These are phyloP conservation scores for Teinopalpus imperialis DNA, from an alignment of 2,888 invertebrate species.

Conservation along the genomic window DNA sequence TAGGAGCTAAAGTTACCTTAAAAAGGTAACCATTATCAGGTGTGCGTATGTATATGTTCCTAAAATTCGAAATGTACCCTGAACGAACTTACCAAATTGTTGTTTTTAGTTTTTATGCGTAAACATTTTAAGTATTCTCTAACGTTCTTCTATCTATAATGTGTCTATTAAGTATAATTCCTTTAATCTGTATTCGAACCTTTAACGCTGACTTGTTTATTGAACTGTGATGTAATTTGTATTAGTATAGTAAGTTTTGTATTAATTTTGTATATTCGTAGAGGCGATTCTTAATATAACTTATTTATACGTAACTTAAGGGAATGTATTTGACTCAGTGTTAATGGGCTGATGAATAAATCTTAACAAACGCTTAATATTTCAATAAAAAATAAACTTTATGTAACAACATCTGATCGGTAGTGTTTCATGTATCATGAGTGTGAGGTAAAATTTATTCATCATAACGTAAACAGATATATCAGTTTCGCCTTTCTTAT, in stretches of 20 bases:
- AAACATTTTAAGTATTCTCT: conserved; percentile 56
- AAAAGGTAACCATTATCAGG: conserved; percentile 51
- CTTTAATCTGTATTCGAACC: conserved; percentile 70
- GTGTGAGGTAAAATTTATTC: conserved; percentile 44
- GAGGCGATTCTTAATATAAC: conserved; percentile 76
- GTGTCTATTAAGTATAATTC: conserved; percentile 47
- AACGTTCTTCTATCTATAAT: conserved; percentile 47
- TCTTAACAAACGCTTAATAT: conserved; percentile 34
- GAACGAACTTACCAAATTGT: conserved; percentile 73
- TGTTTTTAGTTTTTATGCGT: conserved; percentile 48
- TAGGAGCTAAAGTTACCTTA: conserved; percentile 48
- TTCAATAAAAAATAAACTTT: background rate
- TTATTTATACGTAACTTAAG: conserved; percentile 74
- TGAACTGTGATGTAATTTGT: conserved; percentile 82
- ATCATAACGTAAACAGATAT: conserved; percentile 43
- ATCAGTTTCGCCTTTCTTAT: conserved; percentile 29
- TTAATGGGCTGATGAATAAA: conserved; percentile 45
- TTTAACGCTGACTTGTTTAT: conserved; percentile 74
- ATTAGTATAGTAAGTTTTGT: conserved; percentile 77
- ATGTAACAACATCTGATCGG: conserved; percentile 5
- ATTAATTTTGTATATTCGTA: conserved; percentile 81
- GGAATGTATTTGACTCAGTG: conserved; percentile 52
- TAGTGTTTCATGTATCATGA: background rate
- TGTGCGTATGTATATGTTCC: conserved; percentile 64
- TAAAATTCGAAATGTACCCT: conserved; percentile 65